These are phyloP conservation scores for Takifugu rubripes DNA, from an alignment of 2,797 vertebrate species.

Conservation along the genomic window DNA sequence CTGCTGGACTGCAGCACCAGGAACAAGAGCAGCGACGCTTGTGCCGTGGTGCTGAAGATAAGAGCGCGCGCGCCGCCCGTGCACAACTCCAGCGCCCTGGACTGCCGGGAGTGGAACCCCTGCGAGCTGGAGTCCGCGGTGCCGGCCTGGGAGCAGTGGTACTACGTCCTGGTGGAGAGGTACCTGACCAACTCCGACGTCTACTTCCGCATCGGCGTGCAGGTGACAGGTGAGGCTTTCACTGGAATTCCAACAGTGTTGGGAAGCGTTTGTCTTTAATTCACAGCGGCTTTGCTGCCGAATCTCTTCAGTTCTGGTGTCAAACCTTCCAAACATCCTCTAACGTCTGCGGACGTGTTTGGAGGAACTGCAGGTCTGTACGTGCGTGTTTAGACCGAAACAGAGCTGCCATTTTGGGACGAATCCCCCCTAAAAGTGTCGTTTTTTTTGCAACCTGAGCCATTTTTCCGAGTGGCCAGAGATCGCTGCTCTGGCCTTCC, in stretches of 20 bases:
- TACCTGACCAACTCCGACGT: constrained; percentile 77
- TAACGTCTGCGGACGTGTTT: neutral
- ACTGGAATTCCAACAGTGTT: no score
- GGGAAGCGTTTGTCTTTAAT: no score
- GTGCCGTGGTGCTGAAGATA: constrained; percentile 88
- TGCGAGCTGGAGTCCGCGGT: constrained; percentile 84
- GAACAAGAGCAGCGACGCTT: constrained; percentile 78
- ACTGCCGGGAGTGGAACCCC: constrained; percentile 81
- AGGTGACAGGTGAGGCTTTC: constrained; percentile 85
- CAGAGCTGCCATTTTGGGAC: constrained; percentile 1
- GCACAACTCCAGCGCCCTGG: constrained; percentile 90
- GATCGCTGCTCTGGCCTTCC: constrained; percentile 3
- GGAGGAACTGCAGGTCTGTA: no score
- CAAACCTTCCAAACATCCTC: constrained; percentile 1
- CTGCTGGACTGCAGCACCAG: constrained; percentile 84
- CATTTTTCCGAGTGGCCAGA: constrained; percentile 25
- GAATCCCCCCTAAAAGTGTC: neutral
- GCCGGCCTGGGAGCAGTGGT: constrained; percentile 96
- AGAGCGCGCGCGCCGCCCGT: constrained; percentile 91
- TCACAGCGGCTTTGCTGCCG: no score
- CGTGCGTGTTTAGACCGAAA: no score
- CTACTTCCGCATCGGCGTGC: constrained; percentile 89
- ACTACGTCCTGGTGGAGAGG: constrained; percentile 93
- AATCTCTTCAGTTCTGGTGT: neutral
- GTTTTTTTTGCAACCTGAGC: no score